A percentile compares a stretch with the other conserved stretches of the same genome.
Evolutionary conservation across 2,888 invertebrate genomes (phyloP).

Genomic region (Apomyelois bistriatella): DNA sequence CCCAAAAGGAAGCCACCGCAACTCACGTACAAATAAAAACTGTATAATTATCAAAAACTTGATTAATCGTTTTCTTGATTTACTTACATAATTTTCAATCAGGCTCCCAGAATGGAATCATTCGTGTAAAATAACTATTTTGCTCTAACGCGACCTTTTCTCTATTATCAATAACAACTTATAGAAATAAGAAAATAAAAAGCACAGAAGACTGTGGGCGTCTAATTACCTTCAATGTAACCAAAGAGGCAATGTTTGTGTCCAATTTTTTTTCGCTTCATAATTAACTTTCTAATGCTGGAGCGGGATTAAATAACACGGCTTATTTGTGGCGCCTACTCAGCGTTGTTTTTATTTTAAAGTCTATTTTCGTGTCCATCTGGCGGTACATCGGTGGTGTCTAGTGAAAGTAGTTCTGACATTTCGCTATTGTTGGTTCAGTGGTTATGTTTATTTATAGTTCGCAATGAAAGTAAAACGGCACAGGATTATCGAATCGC

Average conservation of each 20-base stretch:
- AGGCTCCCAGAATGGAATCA: too few species aligned
- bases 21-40: too few species aligned
- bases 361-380: slow-evolving; percentile 33
- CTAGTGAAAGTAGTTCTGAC: slow-evolving; percentile 47
- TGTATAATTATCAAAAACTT: too few species aligned
- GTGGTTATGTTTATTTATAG: slow-evolving; percentile 36
- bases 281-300: slow-evolving; percentile 37
- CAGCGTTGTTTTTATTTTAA: slow-evolving; percentile 29
- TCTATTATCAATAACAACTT: too few species aligned
- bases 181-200: too few species aligned
- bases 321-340: slow-evolving; percentile 27
- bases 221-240: too few species aligned
- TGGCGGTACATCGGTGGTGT: slow-evolving; percentile 22
- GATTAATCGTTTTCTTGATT: too few species aligned
- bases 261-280: slow-evolving; percentile 21
- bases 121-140: too few species aligned
- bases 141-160: too few species aligned
- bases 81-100: too few species aligned
- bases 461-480: slow-evolving; percentile 38
- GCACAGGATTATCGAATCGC: slow-evolving; percentile 27
- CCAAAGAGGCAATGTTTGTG: slow-evolving; percentile 12
- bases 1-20: too few species aligned
- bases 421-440: slow-evolving; percentile 39
- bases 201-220: too few species aligned
- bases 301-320: slow-evolving; percentile 28